Percentiles rank a stretch among this genome's conserved stretches.
phyloP scores from a whole-genome alignment of 1,140 invertebrate species.

The Magallana angulata region DNA sequence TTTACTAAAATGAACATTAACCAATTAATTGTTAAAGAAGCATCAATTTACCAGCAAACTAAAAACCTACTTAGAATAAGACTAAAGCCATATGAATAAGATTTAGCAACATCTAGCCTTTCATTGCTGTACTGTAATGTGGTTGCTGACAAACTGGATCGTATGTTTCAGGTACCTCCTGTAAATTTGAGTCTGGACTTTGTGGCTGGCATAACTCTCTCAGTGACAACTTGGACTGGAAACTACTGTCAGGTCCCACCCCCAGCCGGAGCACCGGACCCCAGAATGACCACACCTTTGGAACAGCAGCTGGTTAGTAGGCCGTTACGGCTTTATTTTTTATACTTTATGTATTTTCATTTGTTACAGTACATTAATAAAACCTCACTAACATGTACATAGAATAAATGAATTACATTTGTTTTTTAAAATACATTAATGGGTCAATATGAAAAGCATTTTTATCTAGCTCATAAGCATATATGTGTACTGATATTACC shows the following conservation, averaged over 20 bases:
- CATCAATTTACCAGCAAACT: no score
- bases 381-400: no score
- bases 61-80: no score
- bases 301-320: constrained; percentile 60
- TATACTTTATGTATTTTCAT: no score
- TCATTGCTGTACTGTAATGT: neutral
- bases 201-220: constrained; percentile 72
- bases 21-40: no score
- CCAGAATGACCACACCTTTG: constrained; percentile 72
- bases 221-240: constrained; percentile 71
- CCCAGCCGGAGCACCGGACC: constrained; percentile 64
- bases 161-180: constrained; percentile 62
- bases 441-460: no score
- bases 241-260: constrained; percentile 61
- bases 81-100: neutral
- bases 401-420: no score
- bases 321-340: neutral
- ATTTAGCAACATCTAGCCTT: neutral
- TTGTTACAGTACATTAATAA: no score
- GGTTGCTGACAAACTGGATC: neutral
- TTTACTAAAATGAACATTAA: no score
- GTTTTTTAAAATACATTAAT: no score
- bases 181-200: constrained; percentile 72
- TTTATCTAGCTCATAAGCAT: no score
- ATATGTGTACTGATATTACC: no score